phyloP scores from a whole-genome alignment of 2,113 vertebrate genomes.

The Albula glossodonta region DNA sequence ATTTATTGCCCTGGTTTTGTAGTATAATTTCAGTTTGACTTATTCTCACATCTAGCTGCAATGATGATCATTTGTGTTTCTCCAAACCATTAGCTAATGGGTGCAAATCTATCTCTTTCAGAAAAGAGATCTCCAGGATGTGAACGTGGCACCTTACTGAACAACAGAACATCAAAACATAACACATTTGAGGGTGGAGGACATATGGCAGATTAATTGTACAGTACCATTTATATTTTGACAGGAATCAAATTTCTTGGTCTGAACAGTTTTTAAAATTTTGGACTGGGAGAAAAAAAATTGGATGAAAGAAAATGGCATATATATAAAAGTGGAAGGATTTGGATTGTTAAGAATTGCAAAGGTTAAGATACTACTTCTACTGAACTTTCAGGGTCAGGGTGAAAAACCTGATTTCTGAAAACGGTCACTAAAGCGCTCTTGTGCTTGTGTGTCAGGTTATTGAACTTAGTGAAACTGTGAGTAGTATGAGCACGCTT shows the following conservation, averaged over 20 bases:
- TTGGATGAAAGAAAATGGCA: not conserved
- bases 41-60: not conserved
- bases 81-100: not conserved
- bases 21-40: not conserved
- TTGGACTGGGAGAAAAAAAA: not conserved
- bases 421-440: not conserved
- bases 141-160: not conserved
- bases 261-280: not conserved
- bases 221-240: not conserved
- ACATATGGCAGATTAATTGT: not conserved
- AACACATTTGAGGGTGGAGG: not conserved
- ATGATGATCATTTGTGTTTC: not conserved
- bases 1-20: not conserved
- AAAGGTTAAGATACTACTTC: not conserved
- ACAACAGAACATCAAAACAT: slow-evolving; percentile 14
- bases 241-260: not conserved
- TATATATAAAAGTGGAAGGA: no score
- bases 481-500: not conserved
- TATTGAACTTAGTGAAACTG: not conserved
- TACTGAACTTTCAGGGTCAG: not conserved
- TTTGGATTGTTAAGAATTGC: not conserved
- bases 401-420: not conserved
- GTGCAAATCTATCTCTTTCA: slow-evolving; percentile 17
- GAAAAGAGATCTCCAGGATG: slow-evolving; percentile 44
- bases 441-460: not conserved